Evolutionary conservation across 2,797 vertebrate species (phyloP).

Genomic region (Dermochelys coriacea): DNA sequence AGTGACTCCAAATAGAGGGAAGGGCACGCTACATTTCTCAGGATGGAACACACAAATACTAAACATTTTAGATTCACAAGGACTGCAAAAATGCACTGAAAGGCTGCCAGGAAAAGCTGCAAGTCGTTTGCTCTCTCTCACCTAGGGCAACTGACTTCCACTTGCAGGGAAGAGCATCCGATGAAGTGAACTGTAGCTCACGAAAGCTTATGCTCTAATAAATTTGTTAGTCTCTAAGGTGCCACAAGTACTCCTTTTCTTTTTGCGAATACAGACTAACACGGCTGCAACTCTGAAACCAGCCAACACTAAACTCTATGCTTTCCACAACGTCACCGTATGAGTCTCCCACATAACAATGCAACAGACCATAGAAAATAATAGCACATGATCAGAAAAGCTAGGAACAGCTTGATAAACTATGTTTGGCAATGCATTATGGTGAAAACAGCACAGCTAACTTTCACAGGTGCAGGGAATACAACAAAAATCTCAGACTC

Average conservation of each 20-base stretch:
- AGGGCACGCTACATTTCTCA: constrained; percentile 18
- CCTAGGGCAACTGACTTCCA: constrained; percentile 23
- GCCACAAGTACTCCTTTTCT: too few species aligned
- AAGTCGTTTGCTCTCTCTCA: constrained; percentile 53
- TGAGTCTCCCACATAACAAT: constrained; percentile 30
- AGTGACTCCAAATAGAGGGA: neutral
- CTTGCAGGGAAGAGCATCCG: constrained; percentile 57
- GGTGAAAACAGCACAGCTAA: neutral
- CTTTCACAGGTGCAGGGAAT: neutral
- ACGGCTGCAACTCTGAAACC: too few species aligned
- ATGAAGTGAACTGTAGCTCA: too few species aligned
- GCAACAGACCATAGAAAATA: constrained; percentile 50
- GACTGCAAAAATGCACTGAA: constrained; percentile 35
- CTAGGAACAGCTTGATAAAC: constrained; percentile 42
- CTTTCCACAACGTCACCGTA: constrained; percentile 65
- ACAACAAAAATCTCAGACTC: neutral
- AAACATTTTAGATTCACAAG: constrained; percentile 57
- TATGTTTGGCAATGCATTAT: neutral
- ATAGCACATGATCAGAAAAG: constrained; percentile 40
- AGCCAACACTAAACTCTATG: constrained; percentile 35
- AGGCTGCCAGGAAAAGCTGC: constrained; percentile 56
- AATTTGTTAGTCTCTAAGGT: too few species aligned
- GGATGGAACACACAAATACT: neutral
- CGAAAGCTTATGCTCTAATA: too few species aligned
- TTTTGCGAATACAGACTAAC: too few species aligned